Evolutionary conservation across 2,113 vertebrate genomes (phyloP), one percentile per base, ranked within the genome.

Genomic region (human (Homo sapiens)): DNA sequence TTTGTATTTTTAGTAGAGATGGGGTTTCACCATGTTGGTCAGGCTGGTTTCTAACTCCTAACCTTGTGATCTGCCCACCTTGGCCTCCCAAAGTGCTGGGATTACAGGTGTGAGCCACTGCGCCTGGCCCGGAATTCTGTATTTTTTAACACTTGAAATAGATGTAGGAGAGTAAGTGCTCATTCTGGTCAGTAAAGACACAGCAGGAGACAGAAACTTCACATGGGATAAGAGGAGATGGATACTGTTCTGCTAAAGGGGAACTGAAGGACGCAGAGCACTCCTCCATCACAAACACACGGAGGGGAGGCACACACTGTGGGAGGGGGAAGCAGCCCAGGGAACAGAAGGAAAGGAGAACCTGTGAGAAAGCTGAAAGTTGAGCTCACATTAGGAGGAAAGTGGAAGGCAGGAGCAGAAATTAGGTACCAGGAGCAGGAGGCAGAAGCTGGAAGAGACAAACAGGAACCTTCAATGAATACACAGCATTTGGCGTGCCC

Each of bases 361-460:
- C 97, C 98, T 81, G 97, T 98, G 97, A 98, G 98, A 98, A 97
- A 98, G 98, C 98, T 97, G 97, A 98, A 98, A 98, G 98, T 98
- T 97, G 98, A 99, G 98, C 98, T 99, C 99, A 98, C 98, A 95
- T 98, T 98, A 99, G 98, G 98, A 99, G 98, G 98, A 98, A 99
- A 98, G 98, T 98, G 97, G 98, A 99, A 99, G 98, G 98, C 99
- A 99, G 99, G 98, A 99, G 98, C 95, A 99, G 98, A 99, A 98
- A 98, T 98, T 98, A 99, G 98, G 98, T 99, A 98, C 98, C 99
- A 43, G 99, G 98, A 98, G 89, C 99, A 99, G 99, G 98, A 99
- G 97, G 98, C 98, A 99, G 98, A 99, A 98, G 99, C 99, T 99
- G 99, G 98, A 99, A 99, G 98, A 99, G 98, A 99, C 98, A 99